Percentiles rank a stretch among this genome's conserved stretches.
Evolutionary conservation across 2,888 invertebrate species (phyloP).

Genomic region (Cyrtodaria siliqua): DNA sequence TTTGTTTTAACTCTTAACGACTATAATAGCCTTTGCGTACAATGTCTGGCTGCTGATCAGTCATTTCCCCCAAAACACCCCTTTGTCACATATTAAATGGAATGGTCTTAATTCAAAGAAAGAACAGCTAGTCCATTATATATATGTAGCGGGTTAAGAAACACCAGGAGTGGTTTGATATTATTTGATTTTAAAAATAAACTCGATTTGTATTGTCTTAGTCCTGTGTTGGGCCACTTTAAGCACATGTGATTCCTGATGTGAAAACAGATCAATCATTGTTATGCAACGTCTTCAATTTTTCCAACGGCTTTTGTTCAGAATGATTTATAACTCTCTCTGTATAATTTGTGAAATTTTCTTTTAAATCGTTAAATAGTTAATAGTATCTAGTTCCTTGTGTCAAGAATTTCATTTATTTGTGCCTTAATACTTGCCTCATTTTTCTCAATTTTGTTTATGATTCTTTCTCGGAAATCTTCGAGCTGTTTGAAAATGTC

Average conservation of each 20-base stretch:
- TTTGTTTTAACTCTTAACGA: too few species aligned
- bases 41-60: too few species aligned
- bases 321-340: slow-evolving; percentile 15
- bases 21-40: too few species aligned
- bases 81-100: too few species aligned
- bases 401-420: slow-evolving; percentile 23
- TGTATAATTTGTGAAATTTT: slow-evolving; percentile 21
- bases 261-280: slow-evolving; percentile 20
- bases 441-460: slow-evolving; percentile 29
- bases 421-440: slow-evolving; percentile 26
- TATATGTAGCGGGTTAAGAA: too few species aligned
- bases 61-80: too few species aligned
- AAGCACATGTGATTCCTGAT: slow-evolving; percentile 11
- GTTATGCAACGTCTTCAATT: slow-evolving; percentile 18
- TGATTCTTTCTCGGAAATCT: slow-evolving; percentile 17
- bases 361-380: slow-evolving; percentile 29
- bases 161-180: too few species aligned
- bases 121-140: too few species aligned
- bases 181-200: slow-evolving; percentile 5
- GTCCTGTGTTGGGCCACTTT: slow-evolving; percentile 13
- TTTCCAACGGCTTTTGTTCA: slow-evolving; percentile 7
- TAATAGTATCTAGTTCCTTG: slow-evolving; percentile 21
- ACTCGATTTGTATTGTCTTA: slow-evolving; percentile 31
- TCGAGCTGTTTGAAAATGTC: slow-evolving; percentile 32
- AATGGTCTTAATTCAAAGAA: too few species aligned